Base-by-base conservation (phyloP, 2,888 invertebrate species). In the Alviniconcha strummeri region DNA sequence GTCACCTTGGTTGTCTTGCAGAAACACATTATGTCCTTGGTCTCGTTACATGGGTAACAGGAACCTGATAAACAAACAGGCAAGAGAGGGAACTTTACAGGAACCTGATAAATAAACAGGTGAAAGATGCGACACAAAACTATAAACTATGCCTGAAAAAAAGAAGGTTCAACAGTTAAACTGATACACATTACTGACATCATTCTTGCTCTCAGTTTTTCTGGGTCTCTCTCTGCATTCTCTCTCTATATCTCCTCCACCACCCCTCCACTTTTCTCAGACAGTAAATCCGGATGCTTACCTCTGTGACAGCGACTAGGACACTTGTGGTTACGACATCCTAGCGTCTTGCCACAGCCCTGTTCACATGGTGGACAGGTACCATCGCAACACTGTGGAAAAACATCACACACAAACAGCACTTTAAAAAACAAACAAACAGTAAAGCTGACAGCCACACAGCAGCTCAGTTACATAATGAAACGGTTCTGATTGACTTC, bases 261-360 rank as follows among this genome's bases (percentile, higher is more conserved):
- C 36, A 36, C 36, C 36, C 36, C 36, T 36, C 36, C 36, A 36
- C 36, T 71, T 19, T 71, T 71, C 17, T 71, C 71, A 19, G 8
- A 15, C 17, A 19, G 71, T 71, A 9, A 71, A 60, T 36, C 36
- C 36, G 17, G 11, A 9, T 36, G n/a, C 84, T 83, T 86, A 93
- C 94, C 97, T 87, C 95, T 95, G 91, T 98, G 97, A 92, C 97
- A 97, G 11, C 96, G 95, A 77, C 96, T 96, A 5, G 95, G 94
- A 91, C 97, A 98, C 93, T 97, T 97, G 93, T 98, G 98, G 85
- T 97, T 96, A 17, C 96, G 96, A 93, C 98, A 98, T 57, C 96
- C 96, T 11, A 98, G 94, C 0, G 96, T 96, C 90, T 96, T 96
- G 69, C 96, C 96, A 93, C 98, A 99, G 60, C 87, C 88, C 86